Conservation (phyloP, 2,888 invertebrate genomes). For the Neoitamus cyanurus region DNA sequence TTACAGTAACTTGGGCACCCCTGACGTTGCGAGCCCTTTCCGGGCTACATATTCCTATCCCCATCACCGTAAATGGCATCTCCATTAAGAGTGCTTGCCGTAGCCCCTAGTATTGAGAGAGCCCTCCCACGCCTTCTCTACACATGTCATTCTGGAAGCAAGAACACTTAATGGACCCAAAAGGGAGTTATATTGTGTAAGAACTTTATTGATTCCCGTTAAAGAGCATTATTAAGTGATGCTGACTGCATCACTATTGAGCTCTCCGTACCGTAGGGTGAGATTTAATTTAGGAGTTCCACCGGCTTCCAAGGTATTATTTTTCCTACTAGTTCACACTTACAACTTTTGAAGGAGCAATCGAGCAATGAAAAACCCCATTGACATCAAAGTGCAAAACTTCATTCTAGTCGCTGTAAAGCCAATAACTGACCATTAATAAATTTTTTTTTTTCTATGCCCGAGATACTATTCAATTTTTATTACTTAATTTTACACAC, state of each 20-base stretch:
- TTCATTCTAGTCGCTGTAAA: too few species aligned
- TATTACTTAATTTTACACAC: too few species aligned
- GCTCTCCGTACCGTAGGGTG: not conserved
- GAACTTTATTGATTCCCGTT: not conserved
- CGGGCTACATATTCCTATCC: not conserved
- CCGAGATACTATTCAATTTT: too few species aligned
- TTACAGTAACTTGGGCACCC: not conserved
- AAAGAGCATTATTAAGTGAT: not conserved
- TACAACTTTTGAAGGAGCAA: too few species aligned
- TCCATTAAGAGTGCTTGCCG: conserved; percentile 2
- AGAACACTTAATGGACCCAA: not conserved
- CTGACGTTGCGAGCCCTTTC: not conserved
- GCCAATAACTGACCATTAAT: too few species aligned
- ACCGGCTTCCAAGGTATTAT: too few species aligned
- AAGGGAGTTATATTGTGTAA: not conserved
- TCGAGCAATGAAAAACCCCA: too few species aligned
- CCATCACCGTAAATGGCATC: conserved; percentile 21
- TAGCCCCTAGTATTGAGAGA: not conserved
- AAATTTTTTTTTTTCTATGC: too few species aligned
- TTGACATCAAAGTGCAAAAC: too few species aligned
- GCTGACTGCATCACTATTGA: not conserved
- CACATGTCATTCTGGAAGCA: not conserved
- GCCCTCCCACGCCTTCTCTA: not conserved
- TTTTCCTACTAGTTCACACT: too few species aligned
- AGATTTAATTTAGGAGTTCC: not conserved